Conservation (phyloP, 2,113 vertebrate species). For the Mohoua ochrocephala region DNA sequence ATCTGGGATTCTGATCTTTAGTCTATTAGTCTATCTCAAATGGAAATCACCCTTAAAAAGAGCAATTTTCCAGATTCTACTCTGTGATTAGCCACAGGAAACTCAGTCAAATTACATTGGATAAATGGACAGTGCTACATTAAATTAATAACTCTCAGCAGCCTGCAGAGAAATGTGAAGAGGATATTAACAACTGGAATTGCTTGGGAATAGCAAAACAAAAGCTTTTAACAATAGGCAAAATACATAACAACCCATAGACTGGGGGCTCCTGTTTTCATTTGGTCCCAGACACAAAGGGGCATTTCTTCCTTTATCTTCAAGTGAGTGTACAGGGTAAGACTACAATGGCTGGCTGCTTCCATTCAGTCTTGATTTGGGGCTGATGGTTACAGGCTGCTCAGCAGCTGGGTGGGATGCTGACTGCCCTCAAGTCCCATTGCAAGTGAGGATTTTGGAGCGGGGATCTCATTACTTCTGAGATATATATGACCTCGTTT, state of each 20-base stretch:
- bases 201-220: neutral
- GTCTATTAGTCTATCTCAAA: neutral
- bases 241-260: neutral
- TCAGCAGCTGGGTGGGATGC: neutral
- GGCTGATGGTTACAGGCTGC: neutral
- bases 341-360: neutral
- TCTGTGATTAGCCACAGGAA: slow-evolving; percentile 20
- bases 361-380: neutral
- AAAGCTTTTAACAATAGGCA: neutral
- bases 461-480: neutral
- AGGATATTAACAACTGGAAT: neutral
- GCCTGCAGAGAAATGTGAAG: neutral
- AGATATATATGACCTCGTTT: neutral
- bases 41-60: neutral
- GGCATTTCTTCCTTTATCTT: neutral
- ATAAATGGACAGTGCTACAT: neutral
- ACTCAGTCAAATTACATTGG: neutral
- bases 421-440: neutral
- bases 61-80: neutral
- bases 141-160: slow-evolving; percentile 12
- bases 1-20: neutral
- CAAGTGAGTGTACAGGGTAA: neutral
- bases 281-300: neutral
- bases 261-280: neutral
- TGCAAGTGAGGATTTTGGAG: neutral